phyloP scores from a whole-genome alignment of 2,888 invertebrate species.

The Cephalotes varians region DNA sequence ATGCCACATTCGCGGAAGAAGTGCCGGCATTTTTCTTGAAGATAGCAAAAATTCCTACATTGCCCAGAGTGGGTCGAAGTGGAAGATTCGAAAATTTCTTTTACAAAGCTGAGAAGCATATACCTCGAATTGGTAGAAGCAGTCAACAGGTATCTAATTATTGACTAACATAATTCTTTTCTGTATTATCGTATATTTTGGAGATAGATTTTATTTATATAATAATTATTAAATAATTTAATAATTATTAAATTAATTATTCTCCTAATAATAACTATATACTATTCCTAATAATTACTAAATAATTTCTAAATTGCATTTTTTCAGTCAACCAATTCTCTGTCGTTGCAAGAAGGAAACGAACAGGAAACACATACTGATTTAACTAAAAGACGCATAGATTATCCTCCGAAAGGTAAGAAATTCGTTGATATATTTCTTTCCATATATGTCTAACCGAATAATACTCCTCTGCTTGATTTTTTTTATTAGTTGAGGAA shows the following conservation, averaged over 20 bases:
- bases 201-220: background rate
- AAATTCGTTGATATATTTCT: background rate
- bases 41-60: slow-evolving; percentile 79
- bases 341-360: slow-evolving; percentile 42
- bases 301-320: background rate
- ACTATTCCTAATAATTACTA: too few species aligned
- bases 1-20: slow-evolving; percentile 74
- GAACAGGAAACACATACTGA: slow-evolving; percentile 53
- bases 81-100: slow-evolving; percentile 77
- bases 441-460: background rate
- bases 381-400: slow-evolving; percentile 70
- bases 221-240: background rate
- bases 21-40: slow-evolving; percentile 83
- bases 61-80: slow-evolving; percentile 81
- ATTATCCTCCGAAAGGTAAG: slow-evolving; percentile 67
- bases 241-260: too few species aligned
- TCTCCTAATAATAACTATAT: too few species aligned
- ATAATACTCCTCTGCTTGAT: background rate
- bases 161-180: background rate
- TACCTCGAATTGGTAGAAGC: slow-evolving; percentile 74
- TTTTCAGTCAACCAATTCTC: slow-evolving; percentile 53
- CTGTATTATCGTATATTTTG: background rate
- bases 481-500: slow-evolving; percentile 58
- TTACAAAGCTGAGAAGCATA: slow-evolving; percentile 76
- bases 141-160: slow-evolving; percentile 65